A percentile compares a stretch with the other conserved stretches of the same genome.
phyloP scores from a whole-genome alignment of 2,888 invertebrate species.

The Isotomurus palustris region DNA sequence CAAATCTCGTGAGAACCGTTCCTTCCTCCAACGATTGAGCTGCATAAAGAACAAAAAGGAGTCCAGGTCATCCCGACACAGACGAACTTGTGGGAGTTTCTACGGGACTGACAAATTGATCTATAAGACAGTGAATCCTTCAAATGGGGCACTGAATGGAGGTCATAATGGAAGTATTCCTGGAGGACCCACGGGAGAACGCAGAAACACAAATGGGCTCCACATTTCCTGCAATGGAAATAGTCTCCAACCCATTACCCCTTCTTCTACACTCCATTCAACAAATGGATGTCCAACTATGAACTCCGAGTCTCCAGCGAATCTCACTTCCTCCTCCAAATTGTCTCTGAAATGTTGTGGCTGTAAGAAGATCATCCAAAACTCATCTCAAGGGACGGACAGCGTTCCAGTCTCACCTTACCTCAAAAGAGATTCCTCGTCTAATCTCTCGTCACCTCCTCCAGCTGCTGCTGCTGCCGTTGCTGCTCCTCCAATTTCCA shows the following conservation, averaged over 20 bases:
- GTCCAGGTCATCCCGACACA: background rate
- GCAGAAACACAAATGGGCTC: slow-evolving; percentile 7
- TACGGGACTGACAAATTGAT: background rate
- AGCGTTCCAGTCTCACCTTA: slow-evolving; percentile 24
- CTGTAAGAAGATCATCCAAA: background rate
- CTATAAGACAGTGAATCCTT: slow-evolving; percentile 1
- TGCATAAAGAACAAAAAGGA: background rate
- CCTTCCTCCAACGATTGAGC: background rate
- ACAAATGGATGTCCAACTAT: background rate
- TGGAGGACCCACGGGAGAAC: background rate
- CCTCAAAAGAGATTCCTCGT: slow-evolving; percentile 15
- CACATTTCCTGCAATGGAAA: slow-evolving; percentile 4
- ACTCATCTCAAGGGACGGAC: background rate
- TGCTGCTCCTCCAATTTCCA: background rate
- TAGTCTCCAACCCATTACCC: background rate
- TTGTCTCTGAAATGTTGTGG: background rate
- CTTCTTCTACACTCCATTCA: background rate
- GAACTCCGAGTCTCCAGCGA: background rate
- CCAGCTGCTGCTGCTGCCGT: background rate
- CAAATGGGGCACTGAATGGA: background rate
- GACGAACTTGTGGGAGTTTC: background rate
- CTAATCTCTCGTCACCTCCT: background rate
- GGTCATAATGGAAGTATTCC: background rate
- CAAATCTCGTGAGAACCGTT: no score
- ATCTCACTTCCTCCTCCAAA: background rate